Conservation (phyloP, 2,113 vertebrate species). For the Oenanthe melanoleuca region DNA sequence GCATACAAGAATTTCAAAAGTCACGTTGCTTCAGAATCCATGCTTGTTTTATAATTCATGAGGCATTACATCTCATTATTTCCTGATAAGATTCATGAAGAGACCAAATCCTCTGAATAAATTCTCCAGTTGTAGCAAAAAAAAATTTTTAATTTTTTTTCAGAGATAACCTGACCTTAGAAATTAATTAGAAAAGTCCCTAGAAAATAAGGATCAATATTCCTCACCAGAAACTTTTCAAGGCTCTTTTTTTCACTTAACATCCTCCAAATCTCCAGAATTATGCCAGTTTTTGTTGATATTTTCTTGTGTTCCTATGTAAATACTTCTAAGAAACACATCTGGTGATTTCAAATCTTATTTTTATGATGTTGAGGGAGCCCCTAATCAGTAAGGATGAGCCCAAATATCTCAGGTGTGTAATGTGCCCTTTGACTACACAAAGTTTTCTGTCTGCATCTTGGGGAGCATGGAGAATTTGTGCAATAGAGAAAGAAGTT, state of each 20-base stretch:
- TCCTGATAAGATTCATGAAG: constrained; percentile 16
- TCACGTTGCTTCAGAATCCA: not conserved
- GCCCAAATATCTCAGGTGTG: not conserved
- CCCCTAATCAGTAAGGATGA: too few species aligned
- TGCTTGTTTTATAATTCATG: constrained; percentile 57
- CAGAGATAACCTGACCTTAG: not conserved
- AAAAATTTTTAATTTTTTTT: not conserved
- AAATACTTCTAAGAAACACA: not conserved
- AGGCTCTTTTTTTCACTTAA: not conserved
- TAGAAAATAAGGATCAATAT: not conserved
- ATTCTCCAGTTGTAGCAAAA: not conserved
- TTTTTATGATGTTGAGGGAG: not conserved
- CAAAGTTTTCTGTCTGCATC: not conserved
- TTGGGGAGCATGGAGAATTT: not conserved
- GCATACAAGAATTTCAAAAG: constrained; percentile 17
- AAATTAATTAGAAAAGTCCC: constrained; percentile 5
- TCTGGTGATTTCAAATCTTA: not conserved
- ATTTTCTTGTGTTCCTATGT: not conserved
- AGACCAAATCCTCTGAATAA: not conserved
- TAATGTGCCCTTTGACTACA: not conserved
- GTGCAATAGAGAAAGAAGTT: not conserved
- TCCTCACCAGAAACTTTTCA: not conserved
- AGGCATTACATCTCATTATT: constrained; percentile 35
- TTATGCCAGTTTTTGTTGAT: not conserved
- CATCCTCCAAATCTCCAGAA: not conserved